phyloP scores from a whole-genome alignment of 2,113 vertebrate genomes.

The Gasterosteus nipponicus region DNA sequence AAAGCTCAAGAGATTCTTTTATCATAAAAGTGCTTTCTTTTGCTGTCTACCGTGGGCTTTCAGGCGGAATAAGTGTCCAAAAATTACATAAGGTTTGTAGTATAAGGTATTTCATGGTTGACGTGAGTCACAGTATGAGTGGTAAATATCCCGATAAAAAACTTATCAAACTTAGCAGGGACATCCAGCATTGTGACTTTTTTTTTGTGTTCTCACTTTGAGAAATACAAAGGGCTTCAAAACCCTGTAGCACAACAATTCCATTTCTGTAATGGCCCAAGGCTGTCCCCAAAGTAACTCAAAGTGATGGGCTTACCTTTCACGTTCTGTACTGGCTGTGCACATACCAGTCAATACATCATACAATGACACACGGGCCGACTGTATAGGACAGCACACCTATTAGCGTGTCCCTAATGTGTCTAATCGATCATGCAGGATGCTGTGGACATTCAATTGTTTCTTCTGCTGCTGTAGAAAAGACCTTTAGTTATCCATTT shows the following conservation, averaged over 20 bases:
- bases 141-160: constrained; percentile 5
- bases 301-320: constrained; percentile 36
- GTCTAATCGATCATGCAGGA: constrained; percentile 61
- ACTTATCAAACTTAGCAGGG: no score
- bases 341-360: constrained; percentile 61
- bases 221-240: no score
- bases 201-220: no score
- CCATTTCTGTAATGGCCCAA: constrained; percentile 27
- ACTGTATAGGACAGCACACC: constrained; percentile 58
- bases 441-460: constrained; percentile 28
- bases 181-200: no score
- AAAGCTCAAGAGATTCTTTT: not conserved
- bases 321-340: constrained; percentile 42
- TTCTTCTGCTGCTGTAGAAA: constrained; percentile 39
- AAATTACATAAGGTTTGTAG: not conserved
- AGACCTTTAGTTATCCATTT: constrained; percentile 42
- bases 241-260: no score
- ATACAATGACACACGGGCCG: constrained; percentile 45
- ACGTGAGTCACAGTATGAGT: not conserved
- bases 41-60: not conserved
- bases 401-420: constrained; percentile 63
- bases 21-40: not conserved
- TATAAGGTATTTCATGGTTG: constrained; percentile 9
- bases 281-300: constrained; percentile 31
- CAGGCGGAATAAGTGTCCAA: not conserved